These are phyloP conservation scores for Mycalesis mineus DNA, from an alignment of 2,888 invertebrate genomes.

Conservation along the genomic window DNA sequence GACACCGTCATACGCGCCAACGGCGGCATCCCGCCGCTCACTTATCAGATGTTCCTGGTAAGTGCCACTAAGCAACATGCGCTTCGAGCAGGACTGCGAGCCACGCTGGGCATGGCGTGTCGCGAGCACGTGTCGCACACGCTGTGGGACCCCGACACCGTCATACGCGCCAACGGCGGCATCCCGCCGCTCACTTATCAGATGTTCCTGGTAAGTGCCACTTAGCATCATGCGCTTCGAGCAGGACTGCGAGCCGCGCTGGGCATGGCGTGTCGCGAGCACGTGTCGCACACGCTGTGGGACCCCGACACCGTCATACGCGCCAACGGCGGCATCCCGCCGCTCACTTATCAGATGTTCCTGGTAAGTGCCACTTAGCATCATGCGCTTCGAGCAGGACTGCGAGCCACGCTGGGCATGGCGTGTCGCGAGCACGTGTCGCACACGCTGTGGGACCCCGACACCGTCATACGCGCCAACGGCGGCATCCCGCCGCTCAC, in stretches of 20 bases:
- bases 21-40: conserved; percentile 84
- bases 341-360: conserved; percentile 85
- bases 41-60: conserved; percentile 84
- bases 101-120: conserved; percentile 72
- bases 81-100: no score
- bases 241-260: no score
- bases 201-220: conserved; percentile 79
- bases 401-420: conserved; percentile 74
- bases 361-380: conserved; percentile 59
- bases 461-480: conserved; percentile 80
- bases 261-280: conserved; percentile 77
- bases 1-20: conserved; percentile 80
- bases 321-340: conserved; percentile 84
- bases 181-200: conserved; percentile 84
- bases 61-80: conserved; percentile 31
- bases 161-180: conserved; percentile 83
- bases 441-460: conserved; percentile 85
- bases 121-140: conserved; percentile 84
- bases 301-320: conserved; percentile 81
- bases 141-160: conserved; percentile 82
- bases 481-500: conserved; percentile 85
- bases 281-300: conserved; percentile 85
- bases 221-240: no score
- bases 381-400: no score
- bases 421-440: conserved; percentile 80